phyloP scores from a whole-genome alignment of 2,797 vertebrate species.

The Paramormyrops hopkinsi region DNA sequence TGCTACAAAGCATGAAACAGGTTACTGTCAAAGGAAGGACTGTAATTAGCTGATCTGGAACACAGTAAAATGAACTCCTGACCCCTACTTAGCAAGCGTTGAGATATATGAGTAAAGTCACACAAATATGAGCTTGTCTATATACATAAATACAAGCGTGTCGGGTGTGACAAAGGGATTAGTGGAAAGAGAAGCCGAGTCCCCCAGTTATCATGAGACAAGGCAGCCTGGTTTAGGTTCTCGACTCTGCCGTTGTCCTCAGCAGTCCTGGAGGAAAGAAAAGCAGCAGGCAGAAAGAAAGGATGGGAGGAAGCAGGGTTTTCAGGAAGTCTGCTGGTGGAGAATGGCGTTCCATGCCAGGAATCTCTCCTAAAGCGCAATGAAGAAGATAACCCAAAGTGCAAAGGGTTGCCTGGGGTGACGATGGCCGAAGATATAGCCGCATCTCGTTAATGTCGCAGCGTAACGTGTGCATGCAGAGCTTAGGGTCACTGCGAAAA shows the following conservation, averaged over 20 bases:
- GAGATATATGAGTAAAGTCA: neutral
- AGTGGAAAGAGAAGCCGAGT: conserved; percentile 14
- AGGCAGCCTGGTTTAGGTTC: neutral
- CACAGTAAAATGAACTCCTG: neutral
- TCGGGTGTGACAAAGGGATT: conserved; percentile 27
- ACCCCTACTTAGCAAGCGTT: neutral
- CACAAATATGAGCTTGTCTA: neutral
- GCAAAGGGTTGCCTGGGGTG: neutral
- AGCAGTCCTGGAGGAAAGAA: neutral
- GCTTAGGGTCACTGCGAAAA: neutral
- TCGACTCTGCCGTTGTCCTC: neutral
- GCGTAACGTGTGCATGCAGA: neutral
- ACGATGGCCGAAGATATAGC: neutral
- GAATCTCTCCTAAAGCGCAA: neutral
- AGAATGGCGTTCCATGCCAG: neutral
- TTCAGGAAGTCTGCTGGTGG: neutral
- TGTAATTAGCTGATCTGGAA: neutral
- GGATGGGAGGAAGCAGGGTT: neutral
- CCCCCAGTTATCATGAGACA: neutral
- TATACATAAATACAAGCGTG: neutral
- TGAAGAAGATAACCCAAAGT: neutral
- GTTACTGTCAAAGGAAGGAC: neutral
- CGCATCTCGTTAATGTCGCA: neutral
- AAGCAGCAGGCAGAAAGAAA: neutral
- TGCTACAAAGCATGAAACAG: neutral